phyloP scores from a whole-genome alignment of 2,113 vertebrate species.

The Numida meleagris region DNA sequence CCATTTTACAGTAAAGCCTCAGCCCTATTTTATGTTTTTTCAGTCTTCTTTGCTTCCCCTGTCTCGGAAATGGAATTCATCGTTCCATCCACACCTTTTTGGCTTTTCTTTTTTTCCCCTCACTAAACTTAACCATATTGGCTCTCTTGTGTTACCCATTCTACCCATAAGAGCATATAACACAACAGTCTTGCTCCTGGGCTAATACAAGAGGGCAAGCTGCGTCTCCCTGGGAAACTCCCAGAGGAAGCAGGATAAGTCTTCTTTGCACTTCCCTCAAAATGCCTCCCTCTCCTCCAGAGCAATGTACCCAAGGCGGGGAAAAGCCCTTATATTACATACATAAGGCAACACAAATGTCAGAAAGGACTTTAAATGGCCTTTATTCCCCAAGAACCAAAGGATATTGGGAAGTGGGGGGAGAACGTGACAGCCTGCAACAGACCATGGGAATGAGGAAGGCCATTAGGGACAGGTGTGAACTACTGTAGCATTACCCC shows the following conservation, averaged over 20 bases:
- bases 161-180: not conserved
- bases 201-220: not conserved
- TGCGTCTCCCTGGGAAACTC: not conserved
- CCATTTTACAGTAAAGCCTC: not conserved
- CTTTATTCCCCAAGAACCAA: not conserved
- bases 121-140: not conserved
- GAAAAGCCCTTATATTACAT: not conserved
- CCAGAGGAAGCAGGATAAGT: not conserved
- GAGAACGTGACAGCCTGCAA: not conserved
- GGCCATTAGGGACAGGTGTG: not conserved
- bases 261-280: not conserved
- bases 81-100: not conserved
- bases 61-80: not conserved
- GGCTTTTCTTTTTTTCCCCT: not conserved
- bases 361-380: not conserved
- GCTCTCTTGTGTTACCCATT: not conserved
- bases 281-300: not conserved
- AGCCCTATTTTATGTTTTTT: not conserved
- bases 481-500: not conserved
- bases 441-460: not conserved
- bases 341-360: fast-evolving
- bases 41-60: not conserved
- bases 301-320: not conserved
- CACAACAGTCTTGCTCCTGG: not conserved
- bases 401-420: too few relatives aligned